A percentile compares a stretch with the other conserved stretches of the same genome.
phyloP scores from a whole-genome alignment of 2,113 vertebrate species.

The Gopherus evgoodei region DNA sequence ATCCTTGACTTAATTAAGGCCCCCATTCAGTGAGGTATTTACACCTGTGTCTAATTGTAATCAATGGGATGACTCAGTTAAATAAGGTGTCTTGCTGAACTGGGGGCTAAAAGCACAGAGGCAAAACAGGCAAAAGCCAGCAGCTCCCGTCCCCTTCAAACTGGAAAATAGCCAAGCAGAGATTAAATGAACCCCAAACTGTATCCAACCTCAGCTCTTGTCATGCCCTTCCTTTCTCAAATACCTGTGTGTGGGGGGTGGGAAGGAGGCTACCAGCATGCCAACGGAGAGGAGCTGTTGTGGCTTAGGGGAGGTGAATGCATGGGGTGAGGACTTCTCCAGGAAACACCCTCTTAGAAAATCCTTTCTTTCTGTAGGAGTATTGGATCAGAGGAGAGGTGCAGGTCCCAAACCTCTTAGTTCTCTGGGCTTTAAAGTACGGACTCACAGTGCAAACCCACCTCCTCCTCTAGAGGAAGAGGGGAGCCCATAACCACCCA shows the following conservation, averaged over 20 bases:
- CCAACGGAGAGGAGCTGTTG: not conserved
- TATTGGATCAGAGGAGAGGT: not conserved
- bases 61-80: accelerated
- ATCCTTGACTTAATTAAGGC: constrained; percentile 39
- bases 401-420: not conserved
- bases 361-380: not conserved
- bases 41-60: not conserved
- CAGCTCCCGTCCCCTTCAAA: not conserved
- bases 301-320: not conserved
- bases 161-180: not conserved
- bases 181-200: not conserved
- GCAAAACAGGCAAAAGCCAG: not conserved
- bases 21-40: not conserved
- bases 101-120: accelerated
- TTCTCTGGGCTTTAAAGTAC: not conserved
- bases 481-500: not conserved
- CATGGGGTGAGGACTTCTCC: not conserved
- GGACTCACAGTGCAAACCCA: not conserved
- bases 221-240: not conserved
- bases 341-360: not conserved
- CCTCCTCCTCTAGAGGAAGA: not conserved
- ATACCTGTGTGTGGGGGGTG: accelerated
- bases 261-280: not conserved
- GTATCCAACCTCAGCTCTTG: not conserved
- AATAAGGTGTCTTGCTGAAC: not conserved